phyloP scores from a whole-genome alignment of 2,797 vertebrate genomes.

The Esox lucius region DNA sequence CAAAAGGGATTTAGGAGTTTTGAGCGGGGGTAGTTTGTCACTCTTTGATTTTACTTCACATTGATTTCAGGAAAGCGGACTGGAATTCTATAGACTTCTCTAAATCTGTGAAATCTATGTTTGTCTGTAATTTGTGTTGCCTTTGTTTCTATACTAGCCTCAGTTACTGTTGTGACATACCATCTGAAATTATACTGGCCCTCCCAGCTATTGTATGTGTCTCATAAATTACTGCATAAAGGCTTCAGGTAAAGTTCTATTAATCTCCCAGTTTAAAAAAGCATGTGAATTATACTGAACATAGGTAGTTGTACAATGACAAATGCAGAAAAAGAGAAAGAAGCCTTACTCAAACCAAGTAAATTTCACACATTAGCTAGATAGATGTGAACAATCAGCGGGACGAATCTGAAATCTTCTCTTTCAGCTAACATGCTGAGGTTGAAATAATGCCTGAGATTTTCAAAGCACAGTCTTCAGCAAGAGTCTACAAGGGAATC shows the following conservation, averaged over 20 bases:
- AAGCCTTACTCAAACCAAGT: conserved; percentile 7
- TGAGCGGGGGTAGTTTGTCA: not conserved
- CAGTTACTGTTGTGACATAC: not conserved
- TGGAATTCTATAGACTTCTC: conserved; percentile 2
- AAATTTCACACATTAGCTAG: conserved; percentile 2
- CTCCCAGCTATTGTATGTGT: not conserved
- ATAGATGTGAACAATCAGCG: conserved; percentile 15
- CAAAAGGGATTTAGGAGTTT: conserved; percentile 8
- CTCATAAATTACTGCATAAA: not conserved
- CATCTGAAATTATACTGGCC: not conserved
- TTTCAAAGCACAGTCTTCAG: not conserved
- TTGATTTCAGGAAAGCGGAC: not conserved
- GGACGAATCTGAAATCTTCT: conserved; percentile 15
- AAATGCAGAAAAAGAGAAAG: conserved; percentile 5
- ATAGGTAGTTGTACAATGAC: too few relatives aligned
- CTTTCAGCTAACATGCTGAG: not conserved
- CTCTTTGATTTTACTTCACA: conserved; percentile 12
- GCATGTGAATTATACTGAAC: not conserved
- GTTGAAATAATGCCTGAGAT: conserved; percentile 9
- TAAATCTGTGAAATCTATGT: not conserved
- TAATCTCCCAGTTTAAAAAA: not conserved
- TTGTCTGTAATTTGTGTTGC: not conserved
- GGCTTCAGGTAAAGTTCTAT: not conserved
- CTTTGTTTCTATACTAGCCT: not conserved
- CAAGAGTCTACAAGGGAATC: not conserved